Evolutionary conservation across 2,797 vertebrate genomes (phyloP).

Genomic region (Tenualosa ilisha): DNA sequence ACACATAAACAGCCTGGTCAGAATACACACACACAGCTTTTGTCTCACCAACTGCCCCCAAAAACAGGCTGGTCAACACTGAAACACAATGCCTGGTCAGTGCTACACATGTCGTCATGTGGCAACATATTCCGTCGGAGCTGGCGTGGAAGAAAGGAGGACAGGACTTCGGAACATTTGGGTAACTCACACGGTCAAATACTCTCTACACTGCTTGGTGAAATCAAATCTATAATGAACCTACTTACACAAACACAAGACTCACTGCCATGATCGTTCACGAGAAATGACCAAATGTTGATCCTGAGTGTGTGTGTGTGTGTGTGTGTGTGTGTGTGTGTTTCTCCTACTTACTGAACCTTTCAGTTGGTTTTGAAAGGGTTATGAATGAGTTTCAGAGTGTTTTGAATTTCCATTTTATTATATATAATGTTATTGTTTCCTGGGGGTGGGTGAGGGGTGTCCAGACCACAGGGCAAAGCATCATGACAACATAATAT

Average conservation of each 20-base stretch:
- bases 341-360: background rate
- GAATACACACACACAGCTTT: slow-evolving; percentile 56
- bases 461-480: no score
- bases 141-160: background rate
- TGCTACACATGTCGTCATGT: background rate
- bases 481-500: background rate
- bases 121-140: background rate
- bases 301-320: background rate
- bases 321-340: slow-evolving; percentile 20
- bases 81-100: slow-evolving; percentile 23
- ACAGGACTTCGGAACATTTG: background rate
- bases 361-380: no score
- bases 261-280: background rate
- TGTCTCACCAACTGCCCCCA: slow-evolving; percentile 63
- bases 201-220: background rate
- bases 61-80: slow-evolving; percentile 29
- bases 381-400: no score
- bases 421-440: no score
- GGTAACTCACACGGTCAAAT: background rate
- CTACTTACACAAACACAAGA: background rate
- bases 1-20: no score
- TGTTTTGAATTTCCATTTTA: background rate
- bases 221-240: background rate
- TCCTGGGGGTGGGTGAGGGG: no score
- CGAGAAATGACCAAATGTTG: background rate